These are phyloP conservation scores for Lampropteryx suffumata DNA, from an alignment of 2,888 invertebrate species.

Conservation along the genomic window DNA sequence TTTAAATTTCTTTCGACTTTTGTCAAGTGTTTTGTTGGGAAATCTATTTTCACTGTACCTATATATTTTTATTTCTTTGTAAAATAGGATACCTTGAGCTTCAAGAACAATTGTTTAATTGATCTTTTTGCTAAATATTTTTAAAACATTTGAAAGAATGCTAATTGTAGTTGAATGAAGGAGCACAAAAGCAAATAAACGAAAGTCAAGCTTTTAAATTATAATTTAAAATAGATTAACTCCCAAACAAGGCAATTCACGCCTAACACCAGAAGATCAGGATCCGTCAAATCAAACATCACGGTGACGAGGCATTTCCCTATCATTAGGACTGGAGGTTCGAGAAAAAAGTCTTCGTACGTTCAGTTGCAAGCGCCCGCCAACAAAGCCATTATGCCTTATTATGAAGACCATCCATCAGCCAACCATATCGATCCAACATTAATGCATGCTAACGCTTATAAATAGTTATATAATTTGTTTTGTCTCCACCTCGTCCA, in stretches of 20 bases:
- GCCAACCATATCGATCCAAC: conserved; percentile 77
- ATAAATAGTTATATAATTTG: conserved; percentile 82
- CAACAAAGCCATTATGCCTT: conserved; percentile 81
- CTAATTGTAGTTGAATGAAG: conserved; percentile 16
- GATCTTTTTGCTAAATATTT: not conserved
- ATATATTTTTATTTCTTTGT: not conserved
- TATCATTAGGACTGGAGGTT: conserved; percentile 71
- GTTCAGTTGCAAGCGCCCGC: conserved; percentile 63
- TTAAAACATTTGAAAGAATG: conserved; percentile 11
- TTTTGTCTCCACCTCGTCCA: conserved; percentile 78
- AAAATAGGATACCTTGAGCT: too few relatives aligned
- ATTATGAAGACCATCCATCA: conserved; percentile 81
- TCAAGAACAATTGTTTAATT: too few relatives aligned
- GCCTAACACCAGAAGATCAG: conserved; percentile 71
- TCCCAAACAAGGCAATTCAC: conserved; percentile 62
- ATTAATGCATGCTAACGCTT: conserved; percentile 81
- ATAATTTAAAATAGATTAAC: conserved; percentile 70
- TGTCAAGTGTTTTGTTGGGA: conserved; percentile 7
- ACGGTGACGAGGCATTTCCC: conserved; percentile 71
- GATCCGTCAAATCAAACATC: conserved; percentile 65
- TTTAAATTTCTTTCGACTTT: conserved; percentile 31
- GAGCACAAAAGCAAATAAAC: conserved; percentile 41
- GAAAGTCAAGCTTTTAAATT: conserved; percentile 42
- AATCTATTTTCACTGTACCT: conserved; percentile 13
- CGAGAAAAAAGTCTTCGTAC: conserved; percentile 71